Conservation (phyloP, 2,113 vertebrate genomes). For the Pygathrix nemaeus region DNA sequence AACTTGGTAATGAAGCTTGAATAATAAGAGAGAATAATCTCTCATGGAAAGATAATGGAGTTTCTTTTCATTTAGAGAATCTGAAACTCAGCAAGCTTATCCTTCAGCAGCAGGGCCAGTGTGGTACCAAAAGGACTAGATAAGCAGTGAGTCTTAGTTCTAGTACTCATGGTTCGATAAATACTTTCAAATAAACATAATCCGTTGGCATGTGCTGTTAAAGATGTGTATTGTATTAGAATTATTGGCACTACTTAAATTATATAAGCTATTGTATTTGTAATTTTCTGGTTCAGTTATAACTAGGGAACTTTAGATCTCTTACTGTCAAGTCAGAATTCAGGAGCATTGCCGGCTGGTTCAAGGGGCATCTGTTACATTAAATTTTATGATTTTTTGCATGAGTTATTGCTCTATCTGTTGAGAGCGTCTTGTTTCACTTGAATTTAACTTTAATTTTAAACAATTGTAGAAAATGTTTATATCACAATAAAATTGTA, state of each 20-base stretch:
- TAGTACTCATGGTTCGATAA: conserved; percentile 26
- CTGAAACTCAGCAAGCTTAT: conserved; percentile 26
- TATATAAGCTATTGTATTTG: conserved; percentile 45
- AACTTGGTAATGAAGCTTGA: conserved; percentile 46
- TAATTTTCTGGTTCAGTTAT: conserved; percentile 12
- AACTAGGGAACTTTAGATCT: conserved; percentile 9
- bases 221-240: background rate
- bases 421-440: background rate
- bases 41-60: conserved; percentile 19
- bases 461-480: conserved; percentile 11
- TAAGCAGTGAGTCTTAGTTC: background rate
- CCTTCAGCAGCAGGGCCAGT: background rate
- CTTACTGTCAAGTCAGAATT: conserved; percentile 26
- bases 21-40: conserved; percentile 41
- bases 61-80: background rate
- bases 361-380: background rate
- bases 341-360: background rate
- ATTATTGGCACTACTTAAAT: conserved; percentile 5
- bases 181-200: conserved; percentile 8
- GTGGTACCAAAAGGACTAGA: background rate
- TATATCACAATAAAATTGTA: background rate
- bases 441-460: conserved; percentile 4
- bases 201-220: background rate
- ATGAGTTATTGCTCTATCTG: background rate
- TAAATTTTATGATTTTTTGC: conserved; percentile 54